Evolutionary conservation across 1,140 invertebrate genomes (phyloP).

Genomic region (Leptonema lineaticorne): DNA sequence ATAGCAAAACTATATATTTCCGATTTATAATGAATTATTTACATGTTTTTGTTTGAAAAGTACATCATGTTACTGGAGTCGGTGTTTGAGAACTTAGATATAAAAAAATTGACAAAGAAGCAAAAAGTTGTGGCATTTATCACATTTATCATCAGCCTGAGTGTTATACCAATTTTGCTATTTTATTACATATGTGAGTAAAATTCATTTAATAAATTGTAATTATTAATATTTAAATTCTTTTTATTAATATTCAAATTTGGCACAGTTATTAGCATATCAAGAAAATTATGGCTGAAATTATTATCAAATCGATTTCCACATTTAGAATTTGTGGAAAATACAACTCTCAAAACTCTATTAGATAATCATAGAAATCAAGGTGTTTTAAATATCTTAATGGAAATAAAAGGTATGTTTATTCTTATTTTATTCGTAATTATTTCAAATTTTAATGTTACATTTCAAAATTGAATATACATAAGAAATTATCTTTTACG

Average conservation of each 20-base stretch:
- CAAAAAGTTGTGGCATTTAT: background rate
- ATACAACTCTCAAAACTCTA: conserved; percentile 63
- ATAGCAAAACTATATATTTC: too few relatives aligned
- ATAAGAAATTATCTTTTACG: background rate
- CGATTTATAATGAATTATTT: too few relatives aligned
- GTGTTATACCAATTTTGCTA: background rate
- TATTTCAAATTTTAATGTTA: too few relatives aligned
- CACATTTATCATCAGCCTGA: background rate
- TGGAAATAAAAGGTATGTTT: conserved; percentile 60
- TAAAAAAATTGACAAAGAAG: background rate
- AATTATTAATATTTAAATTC: too few relatives aligned
- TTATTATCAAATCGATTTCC: conserved; percentile 59
- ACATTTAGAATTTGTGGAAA: conserved; percentile 63
- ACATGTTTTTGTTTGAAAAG: background rate
- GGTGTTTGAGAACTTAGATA: background rate
- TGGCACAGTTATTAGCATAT: conserved; percentile 48
- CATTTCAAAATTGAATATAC: background rate
- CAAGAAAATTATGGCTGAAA: conserved; percentile 52
- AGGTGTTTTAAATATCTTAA: conserved; percentile 67
- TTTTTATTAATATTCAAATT: background rate
- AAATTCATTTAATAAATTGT: background rate
- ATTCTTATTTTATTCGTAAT: background rate
- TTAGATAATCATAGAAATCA: conserved; percentile 70
- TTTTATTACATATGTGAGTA: conserved; percentile 18
- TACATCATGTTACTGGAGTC: background rate